Evolutionary conservation across 2,888 invertebrate species (phyloP), one percentile per base, ranked within the genome.

Genomic region (Lycaena phlaeas): DNA sequence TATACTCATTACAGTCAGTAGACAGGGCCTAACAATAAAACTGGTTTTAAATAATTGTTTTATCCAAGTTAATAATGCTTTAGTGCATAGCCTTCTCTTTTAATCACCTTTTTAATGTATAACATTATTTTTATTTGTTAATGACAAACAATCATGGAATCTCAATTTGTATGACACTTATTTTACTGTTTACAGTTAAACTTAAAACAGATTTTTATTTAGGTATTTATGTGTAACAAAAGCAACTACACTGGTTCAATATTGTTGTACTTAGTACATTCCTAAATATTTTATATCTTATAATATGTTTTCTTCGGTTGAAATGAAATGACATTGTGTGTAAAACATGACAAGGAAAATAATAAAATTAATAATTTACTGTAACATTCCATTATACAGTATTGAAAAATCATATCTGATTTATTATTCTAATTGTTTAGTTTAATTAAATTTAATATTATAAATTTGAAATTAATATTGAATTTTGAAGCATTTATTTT

Each of bases 321-420:
- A 22, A 22, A 2, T 22, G 3, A 4, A 18, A n/a, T n/a, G 18
- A 22, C 3, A 22, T 22, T 2, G 5, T 22, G 5, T 22, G 9
- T 7, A 22, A 5, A 22, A 22, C 7, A 22, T 18, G 18, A 18
- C n/a, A n/a, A 18, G 5, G 18, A 18, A 18, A 18, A 18, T 4
- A 18, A 18, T 4, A 18, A 18, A 3, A 18, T 18, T 3, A 5
- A 4, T 22, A 11, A n/a, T 14, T 27, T 30, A 30, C 15, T 39
- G 26, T 39, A 15, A 39, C 39, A 39, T 40, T 40, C 39, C 39
- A 40, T 27, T 40, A 25, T 31, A 26, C 30, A 26, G 30, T 40
- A 39, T 38, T 38, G 12, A 14, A n/a, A n/a, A n/a, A n/a, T n/a
- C n/a, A n/a, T n/a, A n/a, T n/a, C n/a, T n/a, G n/a, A n/a, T n/a